These are phyloP conservation scores for Hystrix brachyura DNA, from an alignment of 2,113 vertebrate genomes.

Conservation along the genomic window DNA sequence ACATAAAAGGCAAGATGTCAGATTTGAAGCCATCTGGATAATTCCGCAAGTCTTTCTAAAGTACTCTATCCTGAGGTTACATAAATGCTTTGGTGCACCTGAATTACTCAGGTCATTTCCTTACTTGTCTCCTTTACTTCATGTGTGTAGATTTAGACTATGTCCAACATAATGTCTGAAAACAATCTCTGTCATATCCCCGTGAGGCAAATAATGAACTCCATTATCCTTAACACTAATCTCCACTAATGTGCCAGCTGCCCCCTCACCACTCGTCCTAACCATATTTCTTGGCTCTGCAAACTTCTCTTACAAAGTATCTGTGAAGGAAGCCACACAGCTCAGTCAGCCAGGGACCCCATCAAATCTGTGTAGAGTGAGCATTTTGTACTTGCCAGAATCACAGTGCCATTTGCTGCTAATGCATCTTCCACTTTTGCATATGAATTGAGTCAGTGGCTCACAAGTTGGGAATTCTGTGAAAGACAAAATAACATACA, in stretches of 20 bases:
- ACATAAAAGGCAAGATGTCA: neutral
- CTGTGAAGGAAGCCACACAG: neutral
- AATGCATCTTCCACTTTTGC: slow-evolving; percentile 96
- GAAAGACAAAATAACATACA: slow-evolving; percentile 62
- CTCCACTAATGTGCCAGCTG: neutral
- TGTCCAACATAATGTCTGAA: neutral
- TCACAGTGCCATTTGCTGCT: slow-evolving; percentile 97
- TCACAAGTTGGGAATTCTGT: slow-evolving; percentile 97
- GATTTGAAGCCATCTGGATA: neutral
- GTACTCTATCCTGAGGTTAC: neutral
- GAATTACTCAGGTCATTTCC: neutral
- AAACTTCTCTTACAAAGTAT: neutral
- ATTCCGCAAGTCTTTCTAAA: slow-evolving; percentile 31
- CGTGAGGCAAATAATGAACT: neutral
- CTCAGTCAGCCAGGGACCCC: neutral
- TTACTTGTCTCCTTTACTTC: neutral
- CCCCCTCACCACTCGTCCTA: slow-evolving; percentile 4
- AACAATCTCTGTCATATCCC: neutral
- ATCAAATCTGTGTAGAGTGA: neutral
- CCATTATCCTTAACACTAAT: slow-evolving; percentile 38
- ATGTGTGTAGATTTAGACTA: neutral
- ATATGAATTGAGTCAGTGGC: slow-evolving; percentile 95
- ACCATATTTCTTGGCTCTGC: neutral
- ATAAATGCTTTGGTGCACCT: neutral
- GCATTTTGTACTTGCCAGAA: slow-evolving; percentile 90